These are phyloP conservation scores for Hyperoodon ampullatus DNA, from an alignment of 2,113 vertebrate genomes.

Conservation along the genomic window DNA sequence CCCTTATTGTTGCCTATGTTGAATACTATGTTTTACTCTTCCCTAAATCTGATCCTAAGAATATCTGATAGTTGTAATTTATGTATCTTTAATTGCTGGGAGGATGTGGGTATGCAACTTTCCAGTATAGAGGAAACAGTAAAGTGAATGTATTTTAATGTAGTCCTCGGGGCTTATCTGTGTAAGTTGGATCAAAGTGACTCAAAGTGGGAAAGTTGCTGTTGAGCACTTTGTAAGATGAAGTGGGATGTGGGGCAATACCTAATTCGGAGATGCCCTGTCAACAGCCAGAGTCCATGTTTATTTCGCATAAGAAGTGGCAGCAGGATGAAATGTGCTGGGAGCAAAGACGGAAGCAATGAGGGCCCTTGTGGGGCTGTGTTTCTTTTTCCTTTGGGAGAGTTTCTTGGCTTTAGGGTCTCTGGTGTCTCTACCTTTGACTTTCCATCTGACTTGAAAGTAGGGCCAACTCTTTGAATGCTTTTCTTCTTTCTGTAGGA, in stretches of 20 bases:
- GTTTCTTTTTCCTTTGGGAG: neutral
- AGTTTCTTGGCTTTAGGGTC: neutral
- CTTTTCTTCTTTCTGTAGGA: neutral
- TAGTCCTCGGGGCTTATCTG: neutral
- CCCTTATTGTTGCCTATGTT: neutral
- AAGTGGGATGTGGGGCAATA: neutral
- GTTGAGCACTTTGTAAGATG: neutral
- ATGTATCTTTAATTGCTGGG: neutral
- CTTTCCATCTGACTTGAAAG: neutral
- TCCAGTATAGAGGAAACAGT: neutral
- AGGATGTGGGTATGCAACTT: neutral
- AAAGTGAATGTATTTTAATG: neutral
- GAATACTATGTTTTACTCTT: constrained; percentile 11
- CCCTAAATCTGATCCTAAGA: constrained; percentile 22
- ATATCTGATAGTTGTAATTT: neutral
- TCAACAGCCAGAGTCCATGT: neutral
- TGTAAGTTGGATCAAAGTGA: neutral
- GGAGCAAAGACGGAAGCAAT: neutral
- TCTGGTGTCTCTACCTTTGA: neutral
- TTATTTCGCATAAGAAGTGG: neutral
- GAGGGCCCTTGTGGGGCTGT: neutral
- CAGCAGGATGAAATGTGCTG: neutral
- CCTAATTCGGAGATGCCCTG: neutral
- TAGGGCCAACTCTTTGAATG: neutral
- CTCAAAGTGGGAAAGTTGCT: neutral